Base-by-base conservation (phyloP, 2,888 invertebrate species). In the Agrochola lota region DNA sequence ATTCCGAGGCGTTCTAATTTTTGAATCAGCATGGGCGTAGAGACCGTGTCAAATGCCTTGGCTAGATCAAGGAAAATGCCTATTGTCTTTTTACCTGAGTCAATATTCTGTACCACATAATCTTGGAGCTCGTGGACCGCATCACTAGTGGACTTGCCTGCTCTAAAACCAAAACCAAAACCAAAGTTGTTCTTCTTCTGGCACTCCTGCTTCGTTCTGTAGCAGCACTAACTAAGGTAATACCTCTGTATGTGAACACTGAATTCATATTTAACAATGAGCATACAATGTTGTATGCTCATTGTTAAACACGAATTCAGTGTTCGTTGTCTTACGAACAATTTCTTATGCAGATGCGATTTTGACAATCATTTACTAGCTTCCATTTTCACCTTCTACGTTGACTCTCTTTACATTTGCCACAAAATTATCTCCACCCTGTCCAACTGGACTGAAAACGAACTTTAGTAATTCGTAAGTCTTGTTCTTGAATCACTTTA, bases 211-310 rank as follows among this genome's bases (percentile, higher is more conserved):
- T 2, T 79, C 81, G 77, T 85, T 86, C 76, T 94, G 92, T 17
- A 94, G 46, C n/a, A 92, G 85, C 6, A 81, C 78, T 23, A 92
- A 88, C 63, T 90, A 92, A 12, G 94, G 92, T 4, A 93, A 67
- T 7, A 94, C 76, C 49, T 92, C 85, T 0, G 88, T 84, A 74
- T 94, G 94, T 81, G n/a, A n/a, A n/a, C n/a, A n/a, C n/a, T n/a
- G n/a, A n/a, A n/a, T n/a, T n/a, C n/a, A n/a, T n/a, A n/a, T n/a
- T n/a, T n/a, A n/a, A n/a, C n/a, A n/a, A n/a, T n/a, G n/a, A n/a
- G n/a, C n/a, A n/a, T n/a, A n/a, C n/a, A n/a, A n/a, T n/a, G 93
- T 90, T 0, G 85, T 62, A 7, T 85, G 85, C 86, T 95, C 94
- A 55, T 94, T 94, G 7, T 67, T 84, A 52, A 93, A 94, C 7